Evolutionary conservation across 2,888 invertebrate species (phyloP).

Genomic region (Myopa testacea): DNA sequence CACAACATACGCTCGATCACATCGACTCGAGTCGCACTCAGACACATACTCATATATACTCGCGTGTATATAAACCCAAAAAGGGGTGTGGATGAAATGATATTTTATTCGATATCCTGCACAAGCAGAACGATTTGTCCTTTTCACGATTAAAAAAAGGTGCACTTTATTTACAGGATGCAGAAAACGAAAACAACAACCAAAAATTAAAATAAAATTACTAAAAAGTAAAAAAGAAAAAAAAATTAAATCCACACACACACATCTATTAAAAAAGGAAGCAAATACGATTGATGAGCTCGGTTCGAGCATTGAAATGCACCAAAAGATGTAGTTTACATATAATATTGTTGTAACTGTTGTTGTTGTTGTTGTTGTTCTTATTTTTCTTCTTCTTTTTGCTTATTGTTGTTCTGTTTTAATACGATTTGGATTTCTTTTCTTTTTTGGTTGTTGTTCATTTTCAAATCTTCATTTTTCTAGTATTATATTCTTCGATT

Average conservation of each 20-base stretch:
- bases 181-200: slow-evolving; percentile 14
- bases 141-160: slow-evolving; percentile 53
- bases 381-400: not conserved
- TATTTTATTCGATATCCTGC: slow-evolving; percentile 66
- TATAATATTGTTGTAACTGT: slow-evolving; percentile 7
- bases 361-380: slow-evolving; percentile 33
- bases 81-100: slow-evolving; percentile 65
- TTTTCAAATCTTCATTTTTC: slow-evolving; percentile 34
- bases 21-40: slow-evolving; percentile 21
- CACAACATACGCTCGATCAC: slow-evolving; percentile 13
- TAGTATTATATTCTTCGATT: slow-evolving; percentile 20
- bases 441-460: slow-evolving; percentile 40
- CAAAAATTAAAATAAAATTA: slow-evolving; percentile 27
- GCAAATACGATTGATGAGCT: slow-evolving; percentile 65
- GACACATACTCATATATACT: slow-evolving; percentile 21
- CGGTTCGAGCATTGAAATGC: slow-evolving; percentile 40
- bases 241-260: not conserved
- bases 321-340: too few relatives aligned
- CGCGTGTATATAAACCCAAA: slow-evolving; percentile 22
- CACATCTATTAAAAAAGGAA: slow-evolving; percentile 29
- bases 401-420: slow-evolving; percentile 33
- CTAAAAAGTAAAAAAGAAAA: slow-evolving; percentile 28
- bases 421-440: not conserved
- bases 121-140: slow-evolving; percentile 57
- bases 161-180: slow-evolving; percentile 38